Conservation (phyloP, 2,797 vertebrate species). For the Brachyalestes nurse region DNA sequence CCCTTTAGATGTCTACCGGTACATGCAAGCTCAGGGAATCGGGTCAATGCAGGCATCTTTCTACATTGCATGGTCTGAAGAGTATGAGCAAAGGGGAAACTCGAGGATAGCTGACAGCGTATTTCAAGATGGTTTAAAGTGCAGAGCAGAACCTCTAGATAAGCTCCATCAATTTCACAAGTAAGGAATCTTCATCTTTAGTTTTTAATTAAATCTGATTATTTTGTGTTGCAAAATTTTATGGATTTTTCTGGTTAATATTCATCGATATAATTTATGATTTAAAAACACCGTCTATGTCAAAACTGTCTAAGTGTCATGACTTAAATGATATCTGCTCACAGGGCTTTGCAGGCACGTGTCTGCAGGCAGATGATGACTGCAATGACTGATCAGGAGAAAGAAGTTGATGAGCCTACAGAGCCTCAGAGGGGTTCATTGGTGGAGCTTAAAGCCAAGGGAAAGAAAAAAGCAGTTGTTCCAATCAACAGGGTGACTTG, state of each 20-base stretch:
- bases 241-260: background rate
- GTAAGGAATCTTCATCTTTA: constrained; percentile 68
- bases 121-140: constrained; percentile 88
- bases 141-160: constrained; percentile 85
- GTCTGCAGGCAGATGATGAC: constrained; percentile 87
- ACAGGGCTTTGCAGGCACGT: constrained; percentile 91
- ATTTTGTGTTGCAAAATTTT: background rate
- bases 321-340: background rate
- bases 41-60: constrained; percentile 84
- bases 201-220: background rate
- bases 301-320: background rate
- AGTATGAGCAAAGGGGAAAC: constrained; percentile 87
- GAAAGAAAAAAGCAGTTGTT: constrained; percentile 86
- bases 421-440: constrained; percentile 84
- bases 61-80: constrained; percentile 95
- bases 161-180: constrained; percentile 89
- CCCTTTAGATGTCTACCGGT: constrained; percentile 90
- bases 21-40: constrained; percentile 89
- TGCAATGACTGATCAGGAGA: constrained; percentile 72
- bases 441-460: constrained; percentile 86
- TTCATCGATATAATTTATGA: background rate
- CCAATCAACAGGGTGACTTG: constrained; percentile 84
- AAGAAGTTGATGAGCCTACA: constrained; percentile 62
- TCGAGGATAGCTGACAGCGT: constrained; percentile 87
- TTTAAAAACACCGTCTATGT: background rate